Percentiles rank a stretch among this genome's conserved stretches.
Evolutionary conservation across 2,888 invertebrate genomes (phyloP).

Genomic region (Phasia obesa): DNA sequence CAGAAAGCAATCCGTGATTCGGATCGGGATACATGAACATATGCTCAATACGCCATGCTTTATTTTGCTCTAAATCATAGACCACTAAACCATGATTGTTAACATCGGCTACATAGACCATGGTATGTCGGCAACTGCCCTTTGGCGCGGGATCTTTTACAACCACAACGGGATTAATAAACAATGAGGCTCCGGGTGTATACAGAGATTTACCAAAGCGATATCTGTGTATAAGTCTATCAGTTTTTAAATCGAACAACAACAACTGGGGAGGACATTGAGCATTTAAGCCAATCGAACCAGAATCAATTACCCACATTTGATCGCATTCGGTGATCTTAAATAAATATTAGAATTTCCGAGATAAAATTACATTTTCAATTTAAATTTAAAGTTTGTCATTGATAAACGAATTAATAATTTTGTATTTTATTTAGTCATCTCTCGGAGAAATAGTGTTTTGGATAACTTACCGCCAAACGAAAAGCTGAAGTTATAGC

Average conservation of each 20-base stretch:
- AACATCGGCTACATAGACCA: constrained; percentile 86
- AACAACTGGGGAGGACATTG: constrained; percentile 88
- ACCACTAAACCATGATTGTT: constrained; percentile 85
- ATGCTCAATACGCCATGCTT: constrained; percentile 85
- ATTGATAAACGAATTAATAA: neutral
- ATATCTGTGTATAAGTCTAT: constrained; percentile 83
- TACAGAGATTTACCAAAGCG: constrained; percentile 75
- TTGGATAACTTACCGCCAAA: constrained; percentile 85
- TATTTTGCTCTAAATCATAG: constrained; percentile 83
- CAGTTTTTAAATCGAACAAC: constrained; percentile 87
- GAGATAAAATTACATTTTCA: too few species aligned
- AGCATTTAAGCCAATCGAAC: constrained; percentile 84
- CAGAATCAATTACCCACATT: constrained; percentile 87
- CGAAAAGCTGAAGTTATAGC: constrained; percentile 89
- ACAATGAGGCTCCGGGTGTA: constrained; percentile 75
- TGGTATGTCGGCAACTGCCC: constrained; percentile 84
- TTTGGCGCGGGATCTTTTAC: constrained; percentile 82
- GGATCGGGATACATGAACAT: constrained; percentile 85
- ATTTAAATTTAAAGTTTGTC: too few species aligned
- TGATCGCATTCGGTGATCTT: constrained; percentile 86
- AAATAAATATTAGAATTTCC: neutral
- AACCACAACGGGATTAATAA: constrained; percentile 83
- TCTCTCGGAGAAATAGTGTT: neutral
- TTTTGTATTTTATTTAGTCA: neutral
- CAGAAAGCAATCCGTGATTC: constrained; percentile 84